These are phyloP conservation scores for Drosophila bifasciata DNA, from an alignment of 1,140 invertebrate genomes.

Conservation along the genomic window DNA sequence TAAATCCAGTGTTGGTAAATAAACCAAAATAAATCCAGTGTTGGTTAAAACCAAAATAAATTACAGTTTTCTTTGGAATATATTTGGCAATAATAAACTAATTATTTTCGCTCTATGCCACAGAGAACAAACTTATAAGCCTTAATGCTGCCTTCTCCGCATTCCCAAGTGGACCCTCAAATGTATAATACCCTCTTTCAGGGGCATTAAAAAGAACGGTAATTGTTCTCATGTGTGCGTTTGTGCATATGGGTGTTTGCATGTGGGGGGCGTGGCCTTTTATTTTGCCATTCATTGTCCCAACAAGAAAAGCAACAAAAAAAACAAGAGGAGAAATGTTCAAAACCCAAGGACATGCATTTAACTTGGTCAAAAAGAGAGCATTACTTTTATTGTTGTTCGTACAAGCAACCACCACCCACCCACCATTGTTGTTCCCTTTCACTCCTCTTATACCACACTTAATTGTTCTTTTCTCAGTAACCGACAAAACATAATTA, in stretches of 20 bases:
- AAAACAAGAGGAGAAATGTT: conserved; percentile 4
- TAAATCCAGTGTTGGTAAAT: no score
- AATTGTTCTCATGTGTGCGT: conserved; percentile 58
- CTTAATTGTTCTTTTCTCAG: conserved; percentile 17
- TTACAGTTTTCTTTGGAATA: no score
- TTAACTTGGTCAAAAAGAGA: conserved; percentile 61
- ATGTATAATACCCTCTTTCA: no score
- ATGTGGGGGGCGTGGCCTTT: conserved; percentile 42
- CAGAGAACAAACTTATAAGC: no score
- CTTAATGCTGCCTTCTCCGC: no score
- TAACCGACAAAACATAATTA: conserved; percentile 39
- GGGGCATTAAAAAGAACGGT: conserved; percentile 26
- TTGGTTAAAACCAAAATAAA: no score
- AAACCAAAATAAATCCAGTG: no score
- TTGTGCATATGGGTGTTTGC: conserved; percentile 9
- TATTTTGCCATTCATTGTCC: conserved; percentile 71
- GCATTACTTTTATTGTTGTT: conserved; percentile 29
- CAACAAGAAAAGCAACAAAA: conserved; percentile 15
- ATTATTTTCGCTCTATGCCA: no score
- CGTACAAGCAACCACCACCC: no score
- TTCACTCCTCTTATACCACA: background rate
- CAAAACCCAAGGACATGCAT: conserved; percentile 60
- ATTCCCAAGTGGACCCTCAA: no score
- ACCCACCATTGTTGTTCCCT: background rate
- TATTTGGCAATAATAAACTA: no score